Evolutionary conservation across 2,888 invertebrate genomes (phyloP).

Genomic region (Ptychoptera contaminata): DNA sequence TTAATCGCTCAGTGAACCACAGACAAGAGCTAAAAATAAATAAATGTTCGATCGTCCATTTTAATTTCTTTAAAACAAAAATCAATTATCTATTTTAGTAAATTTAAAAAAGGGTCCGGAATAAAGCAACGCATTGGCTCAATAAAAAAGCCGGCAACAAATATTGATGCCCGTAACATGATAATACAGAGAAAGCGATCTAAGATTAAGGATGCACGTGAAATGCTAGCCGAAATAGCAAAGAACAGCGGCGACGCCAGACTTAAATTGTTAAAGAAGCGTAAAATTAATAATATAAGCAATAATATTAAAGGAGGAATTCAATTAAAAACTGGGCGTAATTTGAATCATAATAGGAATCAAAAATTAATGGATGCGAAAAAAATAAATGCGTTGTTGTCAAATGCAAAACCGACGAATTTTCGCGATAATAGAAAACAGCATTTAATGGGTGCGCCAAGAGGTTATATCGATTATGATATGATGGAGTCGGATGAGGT

Average conservation of each 20-base stretch:
- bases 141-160: background rate
- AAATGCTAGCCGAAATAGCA: conserved; percentile 59
- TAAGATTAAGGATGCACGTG: conserved; percentile 63
- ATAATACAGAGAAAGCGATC: conserved; percentile 63
- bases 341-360: background rate
- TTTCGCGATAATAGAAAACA: conserved; percentile 7
- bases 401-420: too few relatives aligned
- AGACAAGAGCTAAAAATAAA: too few relatives aligned
- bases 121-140: too few relatives aligned
- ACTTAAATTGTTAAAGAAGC: conserved; percentile 48
- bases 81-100: too few relatives aligned
- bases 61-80: too few relatives aligned
- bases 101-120: too few relatives aligned
- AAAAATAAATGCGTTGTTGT: too few relatives aligned
- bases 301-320: too few relatives aligned
- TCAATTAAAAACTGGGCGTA: conserved; percentile 12
- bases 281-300: conserved; percentile 32
- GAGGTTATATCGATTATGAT: conserved; percentile 27
- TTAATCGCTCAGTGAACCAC: too few relatives aligned
- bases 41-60: too few relatives aligned
- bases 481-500: conserved; percentile 23
- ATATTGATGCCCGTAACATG: conserved; percentile 58
- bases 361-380: background rate
- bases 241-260: conserved; percentile 59
- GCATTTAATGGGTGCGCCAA: conserved; percentile 19